Evolutionary conservation across 1,140 invertebrate species (phyloP).

Genomic region (Eupristina koningsbergeri): DNA sequence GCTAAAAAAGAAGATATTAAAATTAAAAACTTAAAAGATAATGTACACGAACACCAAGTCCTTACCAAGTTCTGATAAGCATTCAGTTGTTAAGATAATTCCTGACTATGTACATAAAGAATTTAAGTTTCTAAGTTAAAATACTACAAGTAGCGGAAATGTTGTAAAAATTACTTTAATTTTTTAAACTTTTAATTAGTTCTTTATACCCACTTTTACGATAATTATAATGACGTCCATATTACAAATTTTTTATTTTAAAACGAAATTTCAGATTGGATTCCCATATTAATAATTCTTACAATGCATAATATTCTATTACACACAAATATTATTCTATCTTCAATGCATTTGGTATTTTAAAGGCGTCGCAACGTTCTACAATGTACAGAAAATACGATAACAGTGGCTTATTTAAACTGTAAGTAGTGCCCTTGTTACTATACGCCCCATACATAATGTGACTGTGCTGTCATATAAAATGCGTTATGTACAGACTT

Average conservation of each 20-base stretch:
- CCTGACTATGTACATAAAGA: background rate
- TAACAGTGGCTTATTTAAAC: background rate
- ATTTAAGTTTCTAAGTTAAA: background rate
- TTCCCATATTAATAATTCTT: background rate
- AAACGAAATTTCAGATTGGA: no score
- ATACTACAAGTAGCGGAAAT: background rate
- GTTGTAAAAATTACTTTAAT: no score
- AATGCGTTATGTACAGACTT: background rate
- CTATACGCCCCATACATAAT: background rate
- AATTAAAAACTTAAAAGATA: conserved; percentile 22
- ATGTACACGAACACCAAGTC: background rate
- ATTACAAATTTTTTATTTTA: no score
- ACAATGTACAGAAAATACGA: background rate
- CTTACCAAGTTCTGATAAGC: conserved; percentile 44
- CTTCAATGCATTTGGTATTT: background rate
- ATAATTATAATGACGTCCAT: no score
- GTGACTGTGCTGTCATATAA: background rate
- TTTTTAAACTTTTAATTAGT: no score
- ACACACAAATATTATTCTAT: background rate
- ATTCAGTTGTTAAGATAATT: background rate
- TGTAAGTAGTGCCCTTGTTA: no score
- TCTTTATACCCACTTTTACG: no score
- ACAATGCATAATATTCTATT: background rate
- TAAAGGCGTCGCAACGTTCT: background rate
- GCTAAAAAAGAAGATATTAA: background rate